These are phyloP conservation scores for Oryzias javanicus DNA, from an alignment of 2,113 vertebrate genomes.

Conservation along the genomic window DNA sequence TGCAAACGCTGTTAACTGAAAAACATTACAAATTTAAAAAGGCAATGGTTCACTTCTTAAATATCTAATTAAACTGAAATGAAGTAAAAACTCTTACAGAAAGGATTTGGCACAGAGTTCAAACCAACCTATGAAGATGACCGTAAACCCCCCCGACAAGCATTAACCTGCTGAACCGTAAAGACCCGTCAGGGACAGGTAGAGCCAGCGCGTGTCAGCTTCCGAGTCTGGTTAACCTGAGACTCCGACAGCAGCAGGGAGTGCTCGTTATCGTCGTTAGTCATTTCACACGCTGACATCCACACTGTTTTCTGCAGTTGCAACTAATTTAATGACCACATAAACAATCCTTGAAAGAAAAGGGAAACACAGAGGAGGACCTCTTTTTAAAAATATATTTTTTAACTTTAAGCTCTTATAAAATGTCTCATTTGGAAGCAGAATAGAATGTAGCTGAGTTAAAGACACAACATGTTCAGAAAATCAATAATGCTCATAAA, in stretches of 20 bases:
- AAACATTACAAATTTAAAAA: no score
- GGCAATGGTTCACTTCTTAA: no score
- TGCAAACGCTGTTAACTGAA: no score
- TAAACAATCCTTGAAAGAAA: background rate
- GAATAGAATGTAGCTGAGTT: no score
- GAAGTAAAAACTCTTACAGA: no score
- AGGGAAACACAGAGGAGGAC: background rate
- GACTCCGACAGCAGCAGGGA: conserved; percentile 13
- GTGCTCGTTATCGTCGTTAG: conserved; percentile 30
- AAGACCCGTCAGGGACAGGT: background rate
- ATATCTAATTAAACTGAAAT: no score
- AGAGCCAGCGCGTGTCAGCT: background rate
- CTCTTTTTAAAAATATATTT: no score
- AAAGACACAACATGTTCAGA: no score
- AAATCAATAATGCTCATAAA: no score
- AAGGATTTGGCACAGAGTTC: background rate
- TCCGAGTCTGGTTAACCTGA: conserved; percentile 24
- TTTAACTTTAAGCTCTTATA: no score
- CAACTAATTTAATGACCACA: conserved; percentile 27
- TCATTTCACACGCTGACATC: conserved; percentile 33
- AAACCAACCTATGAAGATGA: background rate
- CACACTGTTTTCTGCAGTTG: conserved; percentile 22
- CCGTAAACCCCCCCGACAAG: background rate
- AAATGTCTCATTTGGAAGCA: no score
- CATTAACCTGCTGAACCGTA: background rate